phyloP scores from a whole-genome alignment of 2,888 invertebrate species.

The Epistrophe eligans region DNA sequence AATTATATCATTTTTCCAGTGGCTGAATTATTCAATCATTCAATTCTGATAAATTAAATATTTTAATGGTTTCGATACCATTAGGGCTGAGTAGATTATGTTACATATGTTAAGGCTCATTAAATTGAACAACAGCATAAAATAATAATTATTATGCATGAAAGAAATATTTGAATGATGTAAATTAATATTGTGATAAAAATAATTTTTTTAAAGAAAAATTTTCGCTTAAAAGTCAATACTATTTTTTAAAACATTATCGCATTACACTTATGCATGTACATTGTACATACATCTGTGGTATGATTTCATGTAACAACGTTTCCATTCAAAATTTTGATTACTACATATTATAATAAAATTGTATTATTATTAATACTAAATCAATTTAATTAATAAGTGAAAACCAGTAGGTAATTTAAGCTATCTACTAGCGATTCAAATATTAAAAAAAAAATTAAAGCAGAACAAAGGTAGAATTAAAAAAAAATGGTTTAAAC shows the following conservation, averaged over 20 bases:
- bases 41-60: constrained; percentile 25
- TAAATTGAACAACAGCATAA: not conserved
- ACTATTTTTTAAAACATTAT: not conserved
- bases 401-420: too few species aligned
- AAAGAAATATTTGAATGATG: not conserved
- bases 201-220: not conserved
- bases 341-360: not conserved
- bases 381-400: not conserved
- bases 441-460: constrained; percentile 14
- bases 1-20: constrained; percentile 5
- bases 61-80: constrained; percentile 14
- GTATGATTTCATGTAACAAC: not conserved
- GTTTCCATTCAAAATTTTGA: not conserved
- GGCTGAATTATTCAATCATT: constrained; percentile 22
- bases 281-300: not conserved
- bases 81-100: constrained; percentile 39
- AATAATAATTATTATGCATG: not conserved
- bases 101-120: constrained; percentile 17
- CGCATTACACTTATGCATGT: not conserved
- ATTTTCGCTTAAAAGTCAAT: too few species aligned
- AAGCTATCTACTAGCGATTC: constrained; percentile 27
- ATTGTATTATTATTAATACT: not conserved
- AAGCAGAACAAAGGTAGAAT: constrained; percentile 2
- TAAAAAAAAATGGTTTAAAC: not conserved
- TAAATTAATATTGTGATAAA: not conserved